Conservation (phyloP, 2,888 invertebrate genomes). For the Gastrophysa polygoni region DNA sequence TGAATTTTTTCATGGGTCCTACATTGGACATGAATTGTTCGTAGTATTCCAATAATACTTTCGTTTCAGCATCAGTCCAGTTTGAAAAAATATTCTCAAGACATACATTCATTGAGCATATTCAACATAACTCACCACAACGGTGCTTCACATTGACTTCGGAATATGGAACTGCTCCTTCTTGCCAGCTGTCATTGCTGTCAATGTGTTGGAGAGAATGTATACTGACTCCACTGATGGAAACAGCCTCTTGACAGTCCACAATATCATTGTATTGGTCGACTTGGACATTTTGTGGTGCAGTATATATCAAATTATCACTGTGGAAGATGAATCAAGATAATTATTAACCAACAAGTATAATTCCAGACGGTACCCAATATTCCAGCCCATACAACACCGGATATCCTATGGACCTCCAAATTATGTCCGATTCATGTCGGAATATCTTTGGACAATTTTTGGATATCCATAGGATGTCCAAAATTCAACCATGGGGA, state of each 20-base stretch:
- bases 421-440: too few relatives aligned
- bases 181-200: not conserved
- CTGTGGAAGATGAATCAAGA: not conserved
- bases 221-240: not conserved
- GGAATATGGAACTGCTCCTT: not conserved
- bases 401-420: too few relatives aligned
- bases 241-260: not conserved
- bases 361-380: too few relatives aligned
- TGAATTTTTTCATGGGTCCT: slow-evolving; percentile 23
- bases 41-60: slow-evolving; percentile 8
- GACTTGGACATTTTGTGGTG: not conserved
- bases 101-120: not conserved
- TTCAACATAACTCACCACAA: not conserved
- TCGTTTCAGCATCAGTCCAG: slow-evolving; percentile 15
- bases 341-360: not conserved
- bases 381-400: too few relatives aligned
- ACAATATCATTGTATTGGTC: not conserved
- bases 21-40: slow-evolving; percentile 12
- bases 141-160: not conserved
- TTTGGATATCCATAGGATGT: too few relatives aligned
- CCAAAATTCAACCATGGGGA: too few relatives aligned
- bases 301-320: slow-evolving; percentile 2
- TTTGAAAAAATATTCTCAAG: slow-evolving; percentile 1
- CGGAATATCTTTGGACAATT: too few relatives aligned
- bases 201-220: not conserved